phyloP scores from a whole-genome alignment of 2,888 invertebrate species.

The Andrena praecox region DNA sequence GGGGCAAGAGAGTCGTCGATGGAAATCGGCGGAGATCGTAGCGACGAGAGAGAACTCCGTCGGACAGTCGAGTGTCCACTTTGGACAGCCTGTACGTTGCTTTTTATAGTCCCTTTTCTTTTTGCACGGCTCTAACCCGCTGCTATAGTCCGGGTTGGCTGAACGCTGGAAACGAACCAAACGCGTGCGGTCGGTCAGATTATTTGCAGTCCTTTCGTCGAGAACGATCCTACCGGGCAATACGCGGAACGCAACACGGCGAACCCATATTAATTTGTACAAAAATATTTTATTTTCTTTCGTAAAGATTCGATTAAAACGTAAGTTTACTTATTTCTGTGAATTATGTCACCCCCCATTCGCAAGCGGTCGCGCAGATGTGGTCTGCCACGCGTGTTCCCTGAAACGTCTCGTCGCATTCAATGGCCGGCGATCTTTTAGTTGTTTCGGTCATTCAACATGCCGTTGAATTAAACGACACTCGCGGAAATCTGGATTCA shows the following conservation, averaged over 20 bases:
- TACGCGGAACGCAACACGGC: conserved; percentile 37
- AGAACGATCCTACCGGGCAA: conserved; percentile 28
- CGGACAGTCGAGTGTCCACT: conserved; percentile 24
- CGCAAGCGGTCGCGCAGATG: background rate
- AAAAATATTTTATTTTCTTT: conserved; percentile 53
- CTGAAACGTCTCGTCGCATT: background rate
- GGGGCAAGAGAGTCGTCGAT: conserved; percentile 45
- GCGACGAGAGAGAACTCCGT: conserved; percentile 40
- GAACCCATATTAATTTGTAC: conserved; percentile 54
- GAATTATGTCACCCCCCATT: conserved; percentile 43
- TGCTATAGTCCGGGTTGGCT: conserved; percentile 49
- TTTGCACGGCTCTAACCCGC: conserved; percentile 49
- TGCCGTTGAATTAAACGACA: too few species aligned
- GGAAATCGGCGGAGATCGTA: conserved; percentile 45
- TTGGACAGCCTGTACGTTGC: conserved; percentile 49
- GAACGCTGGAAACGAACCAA: conserved; percentile 50
- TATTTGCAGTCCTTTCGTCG: conserved; percentile 18
- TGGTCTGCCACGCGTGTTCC: background rate
- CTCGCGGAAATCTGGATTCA: too few species aligned
- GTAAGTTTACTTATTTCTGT: conserved; percentile 58
- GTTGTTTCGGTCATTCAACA: too few species aligned
- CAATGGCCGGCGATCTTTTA: too few species aligned
- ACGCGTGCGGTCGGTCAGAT: conserved; percentile 47
- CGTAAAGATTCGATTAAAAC: conserved; percentile 58
- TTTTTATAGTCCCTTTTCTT: conserved; percentile 54